Evolutionary conservation across 2,113 vertebrate genomes (phyloP), one percentile per base, ranked within the genome.

Genomic region (Nansenia antarctica): DNA sequence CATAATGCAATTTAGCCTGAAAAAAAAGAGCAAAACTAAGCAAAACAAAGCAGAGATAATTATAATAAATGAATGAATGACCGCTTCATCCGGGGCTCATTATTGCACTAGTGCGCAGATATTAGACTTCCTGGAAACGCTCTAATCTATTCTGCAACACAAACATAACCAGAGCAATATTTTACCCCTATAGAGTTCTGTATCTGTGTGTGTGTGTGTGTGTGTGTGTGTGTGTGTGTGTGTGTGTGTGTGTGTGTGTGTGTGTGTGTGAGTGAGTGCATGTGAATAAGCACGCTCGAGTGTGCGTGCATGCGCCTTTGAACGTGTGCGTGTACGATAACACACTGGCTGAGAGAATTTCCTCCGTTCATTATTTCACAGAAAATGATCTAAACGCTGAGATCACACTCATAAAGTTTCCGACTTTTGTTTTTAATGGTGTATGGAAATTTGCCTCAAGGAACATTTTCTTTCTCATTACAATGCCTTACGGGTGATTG

Each of bases 51-150:
- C 77, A 80, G 67, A 74, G 69, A 79, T 69, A 82, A 72, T 82
- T 62, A 80, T 85, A 82, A 82, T 65, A 76, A 76, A 85, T 78
- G 75, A 82, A 78, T 78, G 73, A 82, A 76, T 73, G 75, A 69
- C 75, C 71, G 73, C 67, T 72, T 76, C 66, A 69, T 61, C 70
- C 59, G 42, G 34, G 26, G 67, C 42, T 72, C 65, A 66, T 85
- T 78, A 76, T 69, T 82, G 78, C 63, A 69, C 53, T 65, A 72
- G 73, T 58, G 72, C 63, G 62, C 74, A 67, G 70, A 72, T 78
- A 73, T 78, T 67, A 75, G 47, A 58, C 53, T 53, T 71, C 70
- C 62, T 52, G 55, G 59, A 70, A 76, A 72, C 60, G 55, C 63
- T 55, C 65, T 70, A 58, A 62, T 74, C 52, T 65, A 54, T 58